These are phyloP conservation scores for Pseudocheirus occidentalis DNA, from an alignment of 2,797 vertebrate genomes.

Conservation along the genomic window DNA sequence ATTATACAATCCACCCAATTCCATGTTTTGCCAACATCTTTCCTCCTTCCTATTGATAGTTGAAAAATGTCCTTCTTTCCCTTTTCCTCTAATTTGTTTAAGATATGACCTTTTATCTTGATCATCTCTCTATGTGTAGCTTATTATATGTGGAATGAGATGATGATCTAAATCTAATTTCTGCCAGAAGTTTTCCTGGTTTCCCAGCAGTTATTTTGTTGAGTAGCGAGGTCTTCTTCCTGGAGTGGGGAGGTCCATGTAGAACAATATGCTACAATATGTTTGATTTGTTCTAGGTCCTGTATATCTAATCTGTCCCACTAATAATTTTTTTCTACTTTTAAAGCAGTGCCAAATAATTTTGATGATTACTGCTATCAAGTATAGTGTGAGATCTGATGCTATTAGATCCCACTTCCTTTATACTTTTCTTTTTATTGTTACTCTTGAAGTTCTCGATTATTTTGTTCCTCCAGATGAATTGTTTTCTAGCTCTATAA, in stretches of 20 bases:
- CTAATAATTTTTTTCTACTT: neutral
- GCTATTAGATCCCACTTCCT: neutral
- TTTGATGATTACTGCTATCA: neutral
- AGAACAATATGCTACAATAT: neutral
- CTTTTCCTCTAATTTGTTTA: neutral
- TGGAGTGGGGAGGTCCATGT: neutral
- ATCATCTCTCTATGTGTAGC: neutral
- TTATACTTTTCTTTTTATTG: neutral
- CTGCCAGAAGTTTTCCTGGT: neutral
- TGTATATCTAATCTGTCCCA: neutral
- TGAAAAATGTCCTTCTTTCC: neutral
- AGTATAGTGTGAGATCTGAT: neutral
- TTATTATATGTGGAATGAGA: neutral
- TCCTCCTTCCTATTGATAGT: neutral
- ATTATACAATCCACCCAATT: neutral
- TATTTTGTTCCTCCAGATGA: neutral
- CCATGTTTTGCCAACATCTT: neutral
- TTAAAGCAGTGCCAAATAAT: neutral
- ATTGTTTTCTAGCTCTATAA: neutral
- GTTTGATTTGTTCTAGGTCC: neutral
- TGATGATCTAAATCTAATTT: neutral
- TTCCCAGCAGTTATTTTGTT: neutral
- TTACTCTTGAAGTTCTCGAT: neutral
- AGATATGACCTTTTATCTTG: neutral
- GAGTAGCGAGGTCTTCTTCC: neutral